These are phyloP conservation scores for Scopus umbretta DNA, from an alignment of 2,113 vertebrate species.

Conservation along the genomic window DNA sequence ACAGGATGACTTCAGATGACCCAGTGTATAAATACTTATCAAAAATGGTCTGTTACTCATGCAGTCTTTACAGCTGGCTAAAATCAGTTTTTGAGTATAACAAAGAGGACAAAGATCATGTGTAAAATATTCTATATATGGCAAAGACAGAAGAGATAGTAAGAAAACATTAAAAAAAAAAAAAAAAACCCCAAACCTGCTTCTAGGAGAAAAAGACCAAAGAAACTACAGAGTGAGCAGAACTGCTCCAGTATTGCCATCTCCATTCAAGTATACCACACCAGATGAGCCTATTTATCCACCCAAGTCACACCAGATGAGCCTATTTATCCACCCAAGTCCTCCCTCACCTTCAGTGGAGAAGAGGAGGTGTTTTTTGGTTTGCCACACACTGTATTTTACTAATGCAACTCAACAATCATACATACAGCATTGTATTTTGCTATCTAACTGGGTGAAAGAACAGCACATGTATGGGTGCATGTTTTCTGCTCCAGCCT, in stretches of 20 bases:
- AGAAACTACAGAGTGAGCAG: neutral
- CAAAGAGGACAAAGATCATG: neutral
- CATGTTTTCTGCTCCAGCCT: neutral
- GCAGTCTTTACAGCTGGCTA: neutral
- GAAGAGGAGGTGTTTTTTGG: neutral
- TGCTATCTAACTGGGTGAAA: neutral
- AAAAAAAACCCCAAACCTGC: too few relatives aligned
- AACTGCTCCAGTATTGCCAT: neutral
- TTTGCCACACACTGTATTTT: neutral
- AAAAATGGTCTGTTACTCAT: neutral
- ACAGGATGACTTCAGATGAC: neutral
- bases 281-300: neutral
- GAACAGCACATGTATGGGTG: neutral
- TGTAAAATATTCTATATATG: neutral
- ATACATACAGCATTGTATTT: neutral
- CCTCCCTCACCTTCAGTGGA: neutral
- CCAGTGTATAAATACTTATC: neutral
- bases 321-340: neutral
- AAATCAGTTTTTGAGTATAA: neutral
- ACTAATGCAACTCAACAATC: neutral
- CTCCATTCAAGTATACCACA: neutral
- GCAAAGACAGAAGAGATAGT: neutral
- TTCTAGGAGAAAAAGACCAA: neutral
- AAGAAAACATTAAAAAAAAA: neutral
- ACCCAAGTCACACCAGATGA: neutral